Evolutionary conservation across 2,888 invertebrate species (phyloP).

Genomic region (Dendrolimus houi): DNA sequence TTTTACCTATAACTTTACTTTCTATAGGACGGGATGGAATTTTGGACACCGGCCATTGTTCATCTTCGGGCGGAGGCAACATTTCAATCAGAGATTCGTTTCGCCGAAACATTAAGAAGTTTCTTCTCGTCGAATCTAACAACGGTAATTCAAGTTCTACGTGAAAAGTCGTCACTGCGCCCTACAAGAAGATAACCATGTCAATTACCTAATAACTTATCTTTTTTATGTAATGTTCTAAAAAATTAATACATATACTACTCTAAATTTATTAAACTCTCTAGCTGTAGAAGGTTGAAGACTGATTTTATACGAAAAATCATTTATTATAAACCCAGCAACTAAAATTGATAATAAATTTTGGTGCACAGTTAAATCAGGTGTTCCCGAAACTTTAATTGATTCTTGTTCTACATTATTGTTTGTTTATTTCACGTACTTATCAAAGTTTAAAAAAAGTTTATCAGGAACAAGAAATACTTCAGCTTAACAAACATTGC

Average conservation of each 20-base stretch:
- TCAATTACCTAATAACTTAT: too few relatives aligned
- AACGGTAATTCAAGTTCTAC: conserved; percentile 73
- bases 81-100: conserved; percentile 48
- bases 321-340: not conserved
- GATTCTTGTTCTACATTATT: too few relatives aligned
- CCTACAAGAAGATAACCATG: conserved; percentile 23
- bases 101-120: conserved; percentile 48
- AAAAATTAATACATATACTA: too few relatives aligned
- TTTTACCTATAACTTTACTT: conserved; percentile 17
- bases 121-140: conserved; percentile 58
- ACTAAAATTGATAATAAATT: too few relatives aligned
- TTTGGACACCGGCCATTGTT: conserved; percentile 22
- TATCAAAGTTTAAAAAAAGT: too few relatives aligned
- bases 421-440: too few relatives aligned
- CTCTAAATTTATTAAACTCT: too few relatives aligned
- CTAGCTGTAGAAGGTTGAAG: not conserved
- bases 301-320: not conserved
- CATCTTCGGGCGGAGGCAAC: conserved; percentile 50
- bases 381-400: too few relatives aligned
- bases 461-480: too few relatives aligned
- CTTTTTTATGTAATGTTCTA: too few relatives aligned
- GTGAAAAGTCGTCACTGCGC: conserved; percentile 56
- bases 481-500: too few relatives aligned
- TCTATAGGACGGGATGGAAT: conserved; percentile 14
- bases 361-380: too few relatives aligned